These are phyloP conservation scores for Hybos culiciformis DNA, from an alignment of 2,888 invertebrate species.

Conservation along the genomic window DNA sequence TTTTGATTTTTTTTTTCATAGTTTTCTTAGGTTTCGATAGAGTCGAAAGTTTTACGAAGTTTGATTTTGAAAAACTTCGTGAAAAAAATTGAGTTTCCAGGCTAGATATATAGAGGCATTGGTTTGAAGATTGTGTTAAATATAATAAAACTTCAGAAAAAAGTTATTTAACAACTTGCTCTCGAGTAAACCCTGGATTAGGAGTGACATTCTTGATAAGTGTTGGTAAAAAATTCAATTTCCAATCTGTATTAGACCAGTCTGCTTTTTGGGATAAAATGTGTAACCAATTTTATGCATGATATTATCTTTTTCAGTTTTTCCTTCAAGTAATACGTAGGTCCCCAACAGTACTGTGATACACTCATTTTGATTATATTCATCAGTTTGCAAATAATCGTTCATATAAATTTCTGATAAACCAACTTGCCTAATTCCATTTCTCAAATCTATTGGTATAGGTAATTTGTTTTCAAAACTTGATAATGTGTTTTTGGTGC, in stretches of 20 bases:
- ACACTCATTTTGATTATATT: not conserved
- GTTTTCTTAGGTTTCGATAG: too few relatives aligned
- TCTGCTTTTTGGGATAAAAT: not conserved
- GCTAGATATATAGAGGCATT: too few relatives aligned
- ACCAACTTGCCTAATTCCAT: not conserved
- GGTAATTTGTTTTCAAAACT: not conserved
- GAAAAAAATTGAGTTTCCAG: too few relatives aligned
- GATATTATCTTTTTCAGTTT: not conserved
- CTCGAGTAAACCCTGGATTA: not conserved
- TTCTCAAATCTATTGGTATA: not conserved
- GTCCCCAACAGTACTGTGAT: not conserved
- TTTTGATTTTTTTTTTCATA: too few relatives aligned
- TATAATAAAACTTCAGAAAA: not conserved
- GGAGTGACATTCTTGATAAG: not conserved
- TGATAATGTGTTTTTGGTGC: too few relatives aligned
- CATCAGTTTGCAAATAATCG: not conserved
- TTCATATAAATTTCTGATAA: not conserved
- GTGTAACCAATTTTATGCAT: not conserved
- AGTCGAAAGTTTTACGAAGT: too few relatives aligned
- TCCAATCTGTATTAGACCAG: not conserved
- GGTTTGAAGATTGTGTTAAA: not conserved
- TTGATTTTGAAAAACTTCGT: too few relatives aligned
- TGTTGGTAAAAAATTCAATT: not conserved
- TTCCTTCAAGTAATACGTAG: not conserved
- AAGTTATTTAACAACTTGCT: not conserved